Evolutionary conservation across 2,888 invertebrate species (phyloP).

Genomic region (Xylota sylvarum): DNA sequence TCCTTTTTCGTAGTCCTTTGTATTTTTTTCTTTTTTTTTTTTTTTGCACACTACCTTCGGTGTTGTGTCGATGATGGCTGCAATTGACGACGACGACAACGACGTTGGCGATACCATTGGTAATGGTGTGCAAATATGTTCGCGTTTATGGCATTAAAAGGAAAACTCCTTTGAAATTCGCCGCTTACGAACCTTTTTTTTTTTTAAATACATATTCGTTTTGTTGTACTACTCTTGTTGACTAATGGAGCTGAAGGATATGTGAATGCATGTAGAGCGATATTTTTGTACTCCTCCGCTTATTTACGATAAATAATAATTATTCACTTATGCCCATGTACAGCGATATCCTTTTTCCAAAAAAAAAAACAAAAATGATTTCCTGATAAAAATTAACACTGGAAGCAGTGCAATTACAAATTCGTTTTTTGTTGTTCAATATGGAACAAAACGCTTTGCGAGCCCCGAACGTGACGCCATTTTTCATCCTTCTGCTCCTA

Average conservation of each 20-base stretch:
- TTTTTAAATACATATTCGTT: conserved; percentile 25
- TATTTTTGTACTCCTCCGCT: neutral
- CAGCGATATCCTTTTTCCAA: conserved; percentile 1
- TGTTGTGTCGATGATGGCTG: conserved; percentile 54
- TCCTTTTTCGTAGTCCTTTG: conserved; percentile 57
- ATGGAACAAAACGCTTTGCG: neutral
- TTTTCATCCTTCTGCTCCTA: neutral
- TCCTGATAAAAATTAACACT: neutral
- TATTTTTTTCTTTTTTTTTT: conserved; percentile 22
- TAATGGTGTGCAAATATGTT: conserved; percentile 50
- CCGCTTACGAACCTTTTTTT: conserved; percentile 42
- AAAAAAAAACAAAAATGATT: neutral
- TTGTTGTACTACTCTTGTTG: neutral
- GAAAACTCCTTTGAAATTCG: conserved; percentile 63
- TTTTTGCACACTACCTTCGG: conserved; percentile 26
- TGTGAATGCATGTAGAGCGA: neutral
- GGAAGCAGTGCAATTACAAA: conserved; percentile 1
- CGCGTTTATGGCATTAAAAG: conserved; percentile 39
- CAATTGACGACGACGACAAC: conserved; percentile 44
- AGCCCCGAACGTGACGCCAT: conserved; percentile 22
- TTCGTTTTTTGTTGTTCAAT: conserved; percentile 6
- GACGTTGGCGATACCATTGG: neutral
- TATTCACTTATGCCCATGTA: conserved; percentile 34
- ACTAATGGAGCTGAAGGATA: conserved; percentile 36
- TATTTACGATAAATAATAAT: conserved; percentile 53